Evolutionary conservation across 2,888 invertebrate species (phyloP).

Genomic region (Rhamphomyia laevipes): DNA sequence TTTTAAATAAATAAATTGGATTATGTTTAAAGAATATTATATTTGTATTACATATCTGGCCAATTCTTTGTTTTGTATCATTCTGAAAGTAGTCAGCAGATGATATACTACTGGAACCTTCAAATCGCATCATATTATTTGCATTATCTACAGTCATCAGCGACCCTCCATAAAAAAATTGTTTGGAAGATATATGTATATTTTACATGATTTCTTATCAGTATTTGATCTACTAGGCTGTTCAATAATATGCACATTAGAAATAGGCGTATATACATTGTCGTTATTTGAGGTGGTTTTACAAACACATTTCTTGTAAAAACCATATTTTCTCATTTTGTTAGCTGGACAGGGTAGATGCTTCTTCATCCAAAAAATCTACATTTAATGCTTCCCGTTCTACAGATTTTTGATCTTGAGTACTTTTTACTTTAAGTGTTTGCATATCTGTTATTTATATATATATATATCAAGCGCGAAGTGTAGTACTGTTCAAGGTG

Average conservation of each 20-base stretch:
- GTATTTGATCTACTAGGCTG: too few relatives aligned
- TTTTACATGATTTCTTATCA: too few relatives aligned
- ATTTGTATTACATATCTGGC: too few relatives aligned
- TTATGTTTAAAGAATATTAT: too few relatives aligned
- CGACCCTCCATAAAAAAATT: conserved; percentile 38
- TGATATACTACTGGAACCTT: conserved; percentile 58
- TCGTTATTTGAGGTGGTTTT: too few relatives aligned
- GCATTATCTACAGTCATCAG: too few relatives aligned
- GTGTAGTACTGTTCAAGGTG: too few relatives aligned
- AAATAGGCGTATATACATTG: background rate
- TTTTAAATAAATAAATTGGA: too few relatives aligned
- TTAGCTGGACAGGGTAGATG: conserved; percentile 45
- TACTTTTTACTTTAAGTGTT: background rate
- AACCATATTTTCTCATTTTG: conserved; percentile 52
- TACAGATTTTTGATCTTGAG: background rate
- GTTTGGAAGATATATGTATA: conserved; percentile 29
- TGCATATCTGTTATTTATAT: too few relatives aligned
- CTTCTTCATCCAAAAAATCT: conserved; percentile 60
- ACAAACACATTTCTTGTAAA: conserved; percentile 21
- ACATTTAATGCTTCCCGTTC: conserved; percentile 62
- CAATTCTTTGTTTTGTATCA: conserved; percentile 31
- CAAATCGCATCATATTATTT: too few relatives aligned
- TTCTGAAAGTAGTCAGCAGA: conserved; percentile 87
- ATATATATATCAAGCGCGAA: too few relatives aligned
- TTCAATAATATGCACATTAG: too few relatives aligned